phyloP scores from a whole-genome alignment of 2,797 vertebrate genomes.

The Tangara arthus region DNA sequence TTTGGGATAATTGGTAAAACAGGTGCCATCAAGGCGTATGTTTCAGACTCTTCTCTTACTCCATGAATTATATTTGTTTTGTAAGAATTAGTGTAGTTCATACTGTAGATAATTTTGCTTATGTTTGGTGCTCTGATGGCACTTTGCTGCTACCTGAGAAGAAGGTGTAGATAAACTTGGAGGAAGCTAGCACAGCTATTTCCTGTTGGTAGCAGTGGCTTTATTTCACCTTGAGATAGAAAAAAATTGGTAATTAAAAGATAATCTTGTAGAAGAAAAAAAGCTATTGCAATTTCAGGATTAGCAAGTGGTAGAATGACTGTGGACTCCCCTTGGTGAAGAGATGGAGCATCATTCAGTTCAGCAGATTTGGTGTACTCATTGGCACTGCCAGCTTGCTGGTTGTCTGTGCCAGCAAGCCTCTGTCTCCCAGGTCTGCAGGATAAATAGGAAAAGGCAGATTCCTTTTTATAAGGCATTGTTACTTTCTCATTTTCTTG shows the following conservation, averaged over 20 bases:
- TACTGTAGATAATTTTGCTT: background rate
- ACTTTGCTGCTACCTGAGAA: background rate
- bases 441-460: background rate
- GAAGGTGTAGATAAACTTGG: background rate
- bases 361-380: accelerated
- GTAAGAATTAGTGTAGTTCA: background rate
- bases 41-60: background rate
- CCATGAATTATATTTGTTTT: background rate
- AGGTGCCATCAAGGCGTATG: background rate
- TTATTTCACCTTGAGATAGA: background rate
- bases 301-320: background rate
- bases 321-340: background rate
- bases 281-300: background rate
- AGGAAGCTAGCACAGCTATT: background rate
- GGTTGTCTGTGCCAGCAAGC: background rate
- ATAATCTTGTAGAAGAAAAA: background rate
- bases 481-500: background rate
- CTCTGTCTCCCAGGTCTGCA: background rate
- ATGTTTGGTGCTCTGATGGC: background rate
- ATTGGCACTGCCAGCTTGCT: background rate
- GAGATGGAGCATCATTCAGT: background rate
- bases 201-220: background rate
- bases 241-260: background rate
- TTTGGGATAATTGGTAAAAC: background rate
- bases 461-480: background rate